phyloP scores from a whole-genome alignment of 2,888 invertebrate species.

The Quadriops clusia region DNA sequence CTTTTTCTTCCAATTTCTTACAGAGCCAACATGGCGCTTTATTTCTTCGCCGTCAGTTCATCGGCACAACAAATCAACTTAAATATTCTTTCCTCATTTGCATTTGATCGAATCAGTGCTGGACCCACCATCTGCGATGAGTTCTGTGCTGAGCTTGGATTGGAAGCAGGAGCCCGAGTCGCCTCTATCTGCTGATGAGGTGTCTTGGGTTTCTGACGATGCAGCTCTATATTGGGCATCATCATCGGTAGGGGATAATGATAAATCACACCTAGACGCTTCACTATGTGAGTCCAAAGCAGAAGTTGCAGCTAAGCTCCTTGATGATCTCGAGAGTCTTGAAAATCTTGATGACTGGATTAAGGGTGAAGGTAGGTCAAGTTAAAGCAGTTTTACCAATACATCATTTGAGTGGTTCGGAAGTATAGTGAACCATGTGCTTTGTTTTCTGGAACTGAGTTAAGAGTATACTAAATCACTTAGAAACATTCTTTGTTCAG shows the following conservation, averaged over 20 bases:
- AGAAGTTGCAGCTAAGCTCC: conserved; percentile 51
- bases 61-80: conserved; percentile 39
- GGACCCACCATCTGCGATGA: conserved; percentile 18
- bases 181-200: conserved; percentile 36
- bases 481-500: no score
- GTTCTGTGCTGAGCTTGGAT: conserved; percentile 27
- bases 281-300: conserved; percentile 26
- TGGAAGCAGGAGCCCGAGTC: conserved; percentile 45
- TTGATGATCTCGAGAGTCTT: conserved; percentile 43
- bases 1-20: conserved; percentile 35
- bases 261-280: conserved; percentile 17
- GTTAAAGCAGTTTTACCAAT: conserved; percentile 1
- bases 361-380: conserved; percentile 46
- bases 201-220: conserved; percentile 25
- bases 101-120: conserved; percentile 16
- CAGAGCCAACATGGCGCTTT: conserved; percentile 78
- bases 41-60: conserved; percentile 50
- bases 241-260: conserved; percentile 26
- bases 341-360: conserved; percentile 49
- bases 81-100: conserved; percentile 26
- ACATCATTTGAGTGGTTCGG: no score
- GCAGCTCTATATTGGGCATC: conserved; percentile 28
- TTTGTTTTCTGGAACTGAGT: no score
- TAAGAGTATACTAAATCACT: no score
- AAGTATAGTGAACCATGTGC: no score